These are phyloP conservation scores for Pomacea canaliculata DNA, from an alignment of 2,888 invertebrate species.

Conservation along the genomic window DNA sequence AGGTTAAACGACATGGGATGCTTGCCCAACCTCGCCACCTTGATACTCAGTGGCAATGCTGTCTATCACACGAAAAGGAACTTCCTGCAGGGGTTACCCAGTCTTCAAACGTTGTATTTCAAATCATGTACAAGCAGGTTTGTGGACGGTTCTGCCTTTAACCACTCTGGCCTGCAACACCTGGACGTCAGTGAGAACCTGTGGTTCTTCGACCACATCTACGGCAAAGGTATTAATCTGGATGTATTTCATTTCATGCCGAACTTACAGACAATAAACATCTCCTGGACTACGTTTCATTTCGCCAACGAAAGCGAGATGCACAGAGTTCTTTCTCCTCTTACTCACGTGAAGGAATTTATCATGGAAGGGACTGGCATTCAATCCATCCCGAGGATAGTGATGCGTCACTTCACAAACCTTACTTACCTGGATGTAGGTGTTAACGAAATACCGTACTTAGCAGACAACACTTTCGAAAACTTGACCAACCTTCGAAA, in stretches of 20 bases:
- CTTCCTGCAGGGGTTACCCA: slow-evolving; percentile 15
- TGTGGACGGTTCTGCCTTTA: slow-evolving; percentile 13
- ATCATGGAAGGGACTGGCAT: slow-evolving; percentile 1
- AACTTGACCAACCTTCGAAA: slow-evolving; percentile 4
- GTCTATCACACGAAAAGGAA: slow-evolving; percentile 8
- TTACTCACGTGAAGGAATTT: slow-evolving; percentile 3
- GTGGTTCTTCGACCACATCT: slow-evolving; percentile 18
- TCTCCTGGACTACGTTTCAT: slow-evolving; percentile 16
- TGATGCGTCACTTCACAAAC: neutral
- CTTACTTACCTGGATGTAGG: neutral
- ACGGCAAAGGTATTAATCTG: slow-evolving; percentile 4
- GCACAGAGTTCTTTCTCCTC: neutral
- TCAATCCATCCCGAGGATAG: neutral
- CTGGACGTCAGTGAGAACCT: slow-evolving; percentile 19
- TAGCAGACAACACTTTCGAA: slow-evolving; percentile 15
- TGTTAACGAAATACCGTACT: neutral
- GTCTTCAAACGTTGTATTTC: neutral
- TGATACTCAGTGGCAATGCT: slow-evolving; percentile 11
- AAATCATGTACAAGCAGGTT: slow-evolving; percentile 11
- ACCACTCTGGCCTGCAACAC: slow-evolving; percentile 10
- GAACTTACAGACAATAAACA: slow-evolving; percentile 4
- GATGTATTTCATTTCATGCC: slow-evolving; percentile 11
- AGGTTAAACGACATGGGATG: neutral
- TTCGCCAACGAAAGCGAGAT: neutral
- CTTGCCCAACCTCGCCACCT: neutral